Base-by-base conservation (phyloP, 2,888 invertebrate genomes). In the Apodemia hepburni region DNA sequence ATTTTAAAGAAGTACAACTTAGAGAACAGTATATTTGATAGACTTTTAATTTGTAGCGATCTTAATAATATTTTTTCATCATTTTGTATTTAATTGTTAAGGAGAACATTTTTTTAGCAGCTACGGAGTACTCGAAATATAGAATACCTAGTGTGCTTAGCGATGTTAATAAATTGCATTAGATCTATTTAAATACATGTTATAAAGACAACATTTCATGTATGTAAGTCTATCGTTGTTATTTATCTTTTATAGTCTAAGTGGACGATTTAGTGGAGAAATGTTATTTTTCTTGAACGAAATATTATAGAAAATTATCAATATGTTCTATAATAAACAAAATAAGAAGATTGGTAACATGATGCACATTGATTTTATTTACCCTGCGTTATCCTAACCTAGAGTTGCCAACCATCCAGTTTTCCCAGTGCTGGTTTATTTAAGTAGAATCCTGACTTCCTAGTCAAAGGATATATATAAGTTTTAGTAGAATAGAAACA, bases 311-410 rank as follows among this genome's bases (percentile, higher is more conserved):
- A 75, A 74, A 75, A 77, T 78, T 73, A 82, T 69, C 74, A 76
- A 76, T 75, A 75, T 76, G 74, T 77, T 70, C 73, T 65, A 72
- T 70, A 74, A 71, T 73, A 72, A 73, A 71, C 79, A 76, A 70
- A 71, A 78, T 68, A 75, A 78, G 75, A 75, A 75, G 75, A 79
- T 80, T 80, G 81, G 75, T 84, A 77, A 81, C 81, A 82, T 79
- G 84, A 82, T 88, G 87, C 84, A 85, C 79, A 77, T 79, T 82
- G 79, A 81, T 85, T 86, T 87, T 83, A 77, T 82, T 84, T 78
- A 68, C 71, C 72, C 74, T 71, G 58, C 69, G 77, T 38, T 38
- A 38, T 71, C 75, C 66, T 69, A 12, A 38, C 38, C 22, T 22
- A 22, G 2, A n/a, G n/a, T n/a, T n/a, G n/a, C n/a, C n/a, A n/a